Evolutionary conservation across 2,797 vertebrate genomes (phyloP), one percentile per base, ranked within the genome.

Genomic region (Hylomyscus alleni): DNA sequence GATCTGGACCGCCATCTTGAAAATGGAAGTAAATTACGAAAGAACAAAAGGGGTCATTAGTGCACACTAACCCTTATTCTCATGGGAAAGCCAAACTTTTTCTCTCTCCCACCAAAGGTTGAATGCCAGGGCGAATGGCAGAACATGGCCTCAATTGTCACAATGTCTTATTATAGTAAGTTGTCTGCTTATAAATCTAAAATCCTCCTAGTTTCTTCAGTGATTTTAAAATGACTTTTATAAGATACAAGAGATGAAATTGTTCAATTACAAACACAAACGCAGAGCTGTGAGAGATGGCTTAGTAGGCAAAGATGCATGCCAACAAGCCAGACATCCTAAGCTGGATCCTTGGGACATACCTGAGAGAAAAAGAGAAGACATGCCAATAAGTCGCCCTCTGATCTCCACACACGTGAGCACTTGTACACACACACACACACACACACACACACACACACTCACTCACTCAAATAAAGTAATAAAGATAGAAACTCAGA

Each of bases 131-230:
- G 8, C 83, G 19, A 29, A 52, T 81, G 11, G 58, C 62, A 56
- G 44, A 22, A 37, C 1, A 2, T n/a, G 37, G 47, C 12, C 54
- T 87, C 75, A 40, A 11, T 31, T 82, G 47, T 50, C 67, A 91
- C 14, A 12, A 8, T 54, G 54, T 72, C 40, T 37, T 80, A 37
- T 37, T 58, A 40, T 6, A 58, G 12, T 37, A 19, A 7, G 7
- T 73, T 84, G 26, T 22, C 13, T 40, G 19, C 26, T 88, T 83
- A 76, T 8, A 85, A 90, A 60, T 87, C 54, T 83, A 47, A 22
- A 90, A 52, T 69, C 56, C 31, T 77, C 87, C 34, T 60, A 73
- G 12, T 93, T 94, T 86, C 58, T 22, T 87, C 62, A 88, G 90
- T 76, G 3, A 47, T 40, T 90, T 95, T 95, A 13, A 91, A 85